Conservation (phyloP, 2,888 invertebrate species). For the Eurytoma californica region DNA sequence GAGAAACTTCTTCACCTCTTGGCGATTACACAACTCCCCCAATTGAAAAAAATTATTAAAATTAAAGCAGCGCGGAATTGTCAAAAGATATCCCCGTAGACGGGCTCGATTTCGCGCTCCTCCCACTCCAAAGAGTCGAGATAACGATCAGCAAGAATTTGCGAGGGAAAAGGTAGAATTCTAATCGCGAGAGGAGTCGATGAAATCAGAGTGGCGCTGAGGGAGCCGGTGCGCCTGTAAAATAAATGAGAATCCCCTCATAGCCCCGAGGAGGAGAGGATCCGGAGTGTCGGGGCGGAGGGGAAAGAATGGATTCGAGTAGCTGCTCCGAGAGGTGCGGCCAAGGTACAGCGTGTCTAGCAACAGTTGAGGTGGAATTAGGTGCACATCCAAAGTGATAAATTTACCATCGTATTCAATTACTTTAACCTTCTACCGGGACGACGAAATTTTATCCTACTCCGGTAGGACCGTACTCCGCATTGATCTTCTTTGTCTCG, state of each 20-base stretch:
- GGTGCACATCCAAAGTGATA: constrained; percentile 53
- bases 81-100: too few species aligned
- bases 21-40: too few species aligned
- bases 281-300: not conserved
- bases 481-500: constrained; percentile 14
- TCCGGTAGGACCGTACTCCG: not conserved
- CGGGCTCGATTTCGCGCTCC: not conserved
- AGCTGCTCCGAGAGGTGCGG: not conserved
- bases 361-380: constrained; percentile 55
- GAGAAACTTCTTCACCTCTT: not conserved
- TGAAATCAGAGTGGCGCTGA: constrained; percentile 33
- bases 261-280: constrained; percentile 22
- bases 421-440: constrained; percentile 61
- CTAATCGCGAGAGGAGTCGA: constrained; percentile 44
- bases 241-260: constrained; percentile 46
- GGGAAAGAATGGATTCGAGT: constrained; percentile 25
- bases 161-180: constrained; percentile 29
- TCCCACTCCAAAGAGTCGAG: not conserved
- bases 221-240: constrained; percentile 10
- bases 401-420: constrained; percentile 65
- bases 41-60: too few species aligned
- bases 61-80: too few species aligned
- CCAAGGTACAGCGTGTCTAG: constrained; percentile 15
- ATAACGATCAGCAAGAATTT: not conserved
- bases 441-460: constrained; percentile 15